Percentiles rank a stretch among this genome's conserved stretches.
phyloP scores from a whole-genome alignment of 2,888 invertebrate genomes.

The Drosophila sordidapex region DNA sequence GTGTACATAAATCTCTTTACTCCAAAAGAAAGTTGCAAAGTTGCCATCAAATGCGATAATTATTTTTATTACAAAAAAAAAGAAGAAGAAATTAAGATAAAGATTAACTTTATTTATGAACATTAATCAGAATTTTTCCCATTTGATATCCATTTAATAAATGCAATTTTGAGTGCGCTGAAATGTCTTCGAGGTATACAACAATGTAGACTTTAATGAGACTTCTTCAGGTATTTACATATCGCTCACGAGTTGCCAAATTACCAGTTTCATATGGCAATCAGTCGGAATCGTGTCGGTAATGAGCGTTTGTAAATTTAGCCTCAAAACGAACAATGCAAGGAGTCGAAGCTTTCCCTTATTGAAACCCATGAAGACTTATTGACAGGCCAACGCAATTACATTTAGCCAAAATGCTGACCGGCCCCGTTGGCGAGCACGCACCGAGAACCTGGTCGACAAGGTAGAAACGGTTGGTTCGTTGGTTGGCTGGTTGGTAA shows the following conservation, averaged over 20 bases:
- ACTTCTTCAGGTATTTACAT: constrained; percentile 53
- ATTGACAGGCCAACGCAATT: constrained; percentile 70
- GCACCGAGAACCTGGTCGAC: constrained; percentile 44
- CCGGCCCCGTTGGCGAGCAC: constrained; percentile 64
- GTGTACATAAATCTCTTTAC: not conserved
- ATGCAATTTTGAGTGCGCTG: constrained; percentile 12
- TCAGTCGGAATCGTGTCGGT: constrained; percentile 70
- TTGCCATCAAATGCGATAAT: not conserved
- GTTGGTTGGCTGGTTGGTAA: not conserved
- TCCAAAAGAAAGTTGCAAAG: not conserved
- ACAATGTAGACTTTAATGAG: constrained; percentile 30
- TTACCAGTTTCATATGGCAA: constrained; percentile 42
- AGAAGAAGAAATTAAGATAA: not conserved
- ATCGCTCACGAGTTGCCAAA: constrained; percentile 61
- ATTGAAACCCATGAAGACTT: constrained; percentile 70
- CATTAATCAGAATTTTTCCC: not conserved
- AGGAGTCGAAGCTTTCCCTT: constrained; percentile 55
- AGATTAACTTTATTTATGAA: not conserved
- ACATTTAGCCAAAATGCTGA: constrained; percentile 71
- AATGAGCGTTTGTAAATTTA: constrained; percentile 59
- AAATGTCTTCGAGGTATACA: not conserved
- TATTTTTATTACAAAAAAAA: not conserved
- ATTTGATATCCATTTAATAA: constrained; percentile 2
- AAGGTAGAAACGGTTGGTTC: not conserved
- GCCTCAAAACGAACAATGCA: constrained; percentile 38